A percentile compares a stretch with the other conserved stretches of the same genome.
Evolutionary conservation across 2,113 vertebrate genomes (phyloP).

Genomic region (Limanda limanda): DNA sequence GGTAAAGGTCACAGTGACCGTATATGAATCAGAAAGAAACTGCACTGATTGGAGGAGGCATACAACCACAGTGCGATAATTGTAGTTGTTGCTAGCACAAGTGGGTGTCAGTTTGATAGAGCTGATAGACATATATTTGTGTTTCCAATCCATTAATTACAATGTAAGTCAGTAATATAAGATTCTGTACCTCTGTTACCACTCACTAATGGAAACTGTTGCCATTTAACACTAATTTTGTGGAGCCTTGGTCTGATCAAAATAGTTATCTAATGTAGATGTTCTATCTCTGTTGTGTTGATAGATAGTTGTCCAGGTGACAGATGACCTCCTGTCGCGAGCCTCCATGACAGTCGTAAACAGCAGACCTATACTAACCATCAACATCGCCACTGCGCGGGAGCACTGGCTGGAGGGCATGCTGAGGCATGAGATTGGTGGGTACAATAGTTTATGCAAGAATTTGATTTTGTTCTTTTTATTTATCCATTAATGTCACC

Average conservation of each 20-base stretch:
- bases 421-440: conserved; percentile 95
- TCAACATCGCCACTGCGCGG: conserved; percentile 89
- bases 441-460: conserved; percentile 2
- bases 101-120: too few species aligned
- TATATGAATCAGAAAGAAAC: too few species aligned
- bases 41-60: too few species aligned
- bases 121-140: too few species aligned
- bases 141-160: too few species aligned
- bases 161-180: too few species aligned
- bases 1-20: too few species aligned
- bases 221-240: not conserved
- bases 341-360: conserved; percentile 96
- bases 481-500: not conserved
- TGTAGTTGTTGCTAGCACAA: too few species aligned
- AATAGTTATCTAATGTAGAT: not conserved
- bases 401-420: conserved; percentile 97
- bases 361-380: conserved; percentile 90
- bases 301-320: conserved; percentile 94
- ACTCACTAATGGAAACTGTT: not conserved
- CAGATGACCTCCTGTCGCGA: conserved; percentile 94
- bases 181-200: too few species aligned
- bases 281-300: not conserved
- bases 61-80: too few species aligned
- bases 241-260: not conserved
- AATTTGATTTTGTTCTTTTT: too few species aligned